These are phyloP conservation scores for Mastomys natalensis DNA, from an alignment of 2,113 vertebrate species.

Conservation along the genomic window DNA sequence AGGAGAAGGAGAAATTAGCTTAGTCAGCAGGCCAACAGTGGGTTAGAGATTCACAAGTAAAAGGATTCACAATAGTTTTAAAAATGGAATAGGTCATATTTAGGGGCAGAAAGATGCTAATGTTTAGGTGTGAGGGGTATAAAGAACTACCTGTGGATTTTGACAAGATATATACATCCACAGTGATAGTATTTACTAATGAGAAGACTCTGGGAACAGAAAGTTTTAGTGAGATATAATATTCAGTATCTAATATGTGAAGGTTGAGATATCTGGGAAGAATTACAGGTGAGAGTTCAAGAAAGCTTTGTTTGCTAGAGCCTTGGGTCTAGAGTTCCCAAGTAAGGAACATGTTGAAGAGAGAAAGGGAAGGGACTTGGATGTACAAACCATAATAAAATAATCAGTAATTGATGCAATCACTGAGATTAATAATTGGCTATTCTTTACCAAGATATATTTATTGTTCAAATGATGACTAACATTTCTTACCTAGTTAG, in stretches of 20 bases:
- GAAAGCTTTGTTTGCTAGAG: not conserved
- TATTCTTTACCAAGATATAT: not conserved
- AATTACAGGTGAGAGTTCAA: not conserved
- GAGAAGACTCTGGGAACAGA: not conserved
- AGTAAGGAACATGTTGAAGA: not conserved
- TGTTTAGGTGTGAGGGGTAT: not conserved
- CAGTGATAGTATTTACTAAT: not conserved
- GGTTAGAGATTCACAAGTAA: not conserved
- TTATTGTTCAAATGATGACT: not conserved
- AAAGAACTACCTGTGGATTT: not conserved
- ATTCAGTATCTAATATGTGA: not conserved
- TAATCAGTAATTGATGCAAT: not conserved
- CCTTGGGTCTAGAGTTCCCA: not conserved
- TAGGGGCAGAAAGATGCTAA: not conserved
- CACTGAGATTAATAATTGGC: not conserved
- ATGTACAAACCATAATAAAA: not conserved
- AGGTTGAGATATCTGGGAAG: not conserved
- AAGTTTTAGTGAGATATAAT: not conserved
- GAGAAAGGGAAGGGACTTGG: not conserved
- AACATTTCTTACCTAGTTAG: not conserved
- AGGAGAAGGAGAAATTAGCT: not conserved
- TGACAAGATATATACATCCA: not conserved
- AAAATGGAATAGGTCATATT: not conserved
- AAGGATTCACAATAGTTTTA: not conserved
- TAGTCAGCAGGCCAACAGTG: not conserved